A percentile compares a stretch with the other conserved stretches of the same genome.
Evolutionary conservation across 2,797 vertebrate genomes (phyloP).

Genomic region (Erithacus rubecula): DNA sequence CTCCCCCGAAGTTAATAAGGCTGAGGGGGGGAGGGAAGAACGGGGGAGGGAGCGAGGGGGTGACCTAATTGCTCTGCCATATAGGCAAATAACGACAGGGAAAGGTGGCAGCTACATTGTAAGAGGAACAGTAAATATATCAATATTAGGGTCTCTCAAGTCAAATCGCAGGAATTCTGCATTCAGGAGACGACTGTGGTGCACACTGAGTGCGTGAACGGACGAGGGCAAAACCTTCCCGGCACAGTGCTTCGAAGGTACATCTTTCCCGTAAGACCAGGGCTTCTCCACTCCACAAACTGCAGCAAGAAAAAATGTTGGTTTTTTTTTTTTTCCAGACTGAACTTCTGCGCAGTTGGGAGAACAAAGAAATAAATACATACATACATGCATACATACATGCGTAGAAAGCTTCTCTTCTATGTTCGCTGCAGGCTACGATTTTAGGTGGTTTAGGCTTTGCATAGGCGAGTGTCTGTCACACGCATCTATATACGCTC

Average conservation of each 20-base stretch:
- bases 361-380: background rate
- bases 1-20: conserved; percentile 56
- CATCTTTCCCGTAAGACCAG: background rate
- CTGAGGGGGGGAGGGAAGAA: background rate
- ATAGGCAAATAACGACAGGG: conserved; percentile 63
- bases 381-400: background rate
- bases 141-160: conserved; percentile 48
- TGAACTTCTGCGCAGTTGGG: background rate
- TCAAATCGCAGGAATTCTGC: conserved; percentile 21
- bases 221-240: background rate
- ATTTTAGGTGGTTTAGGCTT: background rate
- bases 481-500: background rate
- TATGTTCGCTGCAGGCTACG: background rate
- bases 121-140: conserved; percentile 66
- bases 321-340: background rate
- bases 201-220: background rate
- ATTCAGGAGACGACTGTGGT: background rate
- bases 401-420: background rate
- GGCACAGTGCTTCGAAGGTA: background rate
- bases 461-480: background rate
- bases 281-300: background rate
- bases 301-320: background rate
- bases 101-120: conserved; percentile 67
- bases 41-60: background rate
- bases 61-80: conserved; percentile 69